phyloP scores from a whole-genome alignment of 2,113 vertebrate genomes.

The Nothoprocta perdicaria region DNA sequence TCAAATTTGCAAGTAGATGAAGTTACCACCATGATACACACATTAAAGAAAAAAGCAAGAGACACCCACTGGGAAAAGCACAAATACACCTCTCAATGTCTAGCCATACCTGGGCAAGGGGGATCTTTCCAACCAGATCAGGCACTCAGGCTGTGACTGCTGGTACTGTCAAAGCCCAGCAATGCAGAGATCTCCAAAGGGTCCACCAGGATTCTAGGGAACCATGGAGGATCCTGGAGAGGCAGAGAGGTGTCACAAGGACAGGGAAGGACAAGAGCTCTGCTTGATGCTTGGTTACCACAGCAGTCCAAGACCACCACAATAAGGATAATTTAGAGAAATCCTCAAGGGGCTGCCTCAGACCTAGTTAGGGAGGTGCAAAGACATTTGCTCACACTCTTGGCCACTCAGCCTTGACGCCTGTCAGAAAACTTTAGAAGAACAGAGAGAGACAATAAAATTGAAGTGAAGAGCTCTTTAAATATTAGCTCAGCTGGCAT shows the following conservation, averaged over 20 bases:
- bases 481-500: conserved; percentile 74
- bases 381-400: not conserved
- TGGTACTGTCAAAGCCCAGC: not conserved
- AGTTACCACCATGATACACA: not conserved
- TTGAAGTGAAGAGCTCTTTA: conserved; percentile 61
- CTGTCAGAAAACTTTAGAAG: not conserved
- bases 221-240: not conserved
- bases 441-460: conserved; percentile 33
- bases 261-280: not conserved
- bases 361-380: not conserved
- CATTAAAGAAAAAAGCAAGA: fast-evolving
- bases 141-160: fast-evolving
- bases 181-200: not conserved
- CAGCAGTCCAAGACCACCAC: not conserved
- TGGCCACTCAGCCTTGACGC: not conserved
- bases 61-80: not conserved
- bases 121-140: not conserved
- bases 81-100: fast-evolving
- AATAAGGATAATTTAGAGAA: not conserved
- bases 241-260: not conserved
- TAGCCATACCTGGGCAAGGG: fast-evolving
- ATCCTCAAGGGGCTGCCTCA: not conserved
- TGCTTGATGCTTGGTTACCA: not conserved
- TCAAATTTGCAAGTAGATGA: not conserved
- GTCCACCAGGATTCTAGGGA: not conserved